A percentile compares a stretch with the other conserved stretches of the same genome.
Conservation (phyloP, 2,113 vertebrate species). For the Centropristis striata region DNA sequence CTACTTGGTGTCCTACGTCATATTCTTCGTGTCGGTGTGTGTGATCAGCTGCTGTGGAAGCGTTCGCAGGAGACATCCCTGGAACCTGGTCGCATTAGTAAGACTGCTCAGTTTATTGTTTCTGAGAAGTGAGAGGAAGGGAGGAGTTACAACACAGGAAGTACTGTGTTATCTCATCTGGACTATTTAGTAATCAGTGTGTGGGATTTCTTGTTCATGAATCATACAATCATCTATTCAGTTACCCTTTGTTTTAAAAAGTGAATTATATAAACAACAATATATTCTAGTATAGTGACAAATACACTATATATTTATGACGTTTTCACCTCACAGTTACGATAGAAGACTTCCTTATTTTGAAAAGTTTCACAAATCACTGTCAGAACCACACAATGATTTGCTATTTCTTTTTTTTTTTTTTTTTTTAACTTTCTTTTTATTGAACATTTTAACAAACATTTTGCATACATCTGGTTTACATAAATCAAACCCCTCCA, state of each 20-base stretch:
- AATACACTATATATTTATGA: background rate
- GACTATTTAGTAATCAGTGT: background rate
- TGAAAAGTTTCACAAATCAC: background rate
- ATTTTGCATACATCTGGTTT: too few species aligned
- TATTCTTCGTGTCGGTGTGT: slow-evolving; percentile 92
- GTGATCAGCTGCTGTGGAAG: slow-evolving; percentile 95
- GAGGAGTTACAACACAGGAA: background rate
- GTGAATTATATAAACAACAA: background rate
- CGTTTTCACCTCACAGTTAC: background rate
- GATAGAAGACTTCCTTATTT: background rate
- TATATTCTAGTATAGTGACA: background rate
- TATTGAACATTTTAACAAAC: too few species aligned
- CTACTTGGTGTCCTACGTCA: slow-evolving; percentile 91
- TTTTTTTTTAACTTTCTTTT: too few species aligned
- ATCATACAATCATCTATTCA: background rate
- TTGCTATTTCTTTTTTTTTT: too few species aligned
- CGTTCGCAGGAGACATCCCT: slow-evolving; percentile 92
- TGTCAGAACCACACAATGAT: background rate
- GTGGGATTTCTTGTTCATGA: background rate
- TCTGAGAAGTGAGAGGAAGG: background rate
- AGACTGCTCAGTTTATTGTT: slow-evolving; percentile 6
- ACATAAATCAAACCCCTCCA: too few species aligned
- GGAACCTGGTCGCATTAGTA: slow-evolving; percentile 95
- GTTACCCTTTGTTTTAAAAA: background rate
- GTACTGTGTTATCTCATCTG: background rate